These are phyloP conservation scores for Oryzias curvinotus DNA, from an alignment of 2,113 vertebrate species.

Conservation along the genomic window DNA sequence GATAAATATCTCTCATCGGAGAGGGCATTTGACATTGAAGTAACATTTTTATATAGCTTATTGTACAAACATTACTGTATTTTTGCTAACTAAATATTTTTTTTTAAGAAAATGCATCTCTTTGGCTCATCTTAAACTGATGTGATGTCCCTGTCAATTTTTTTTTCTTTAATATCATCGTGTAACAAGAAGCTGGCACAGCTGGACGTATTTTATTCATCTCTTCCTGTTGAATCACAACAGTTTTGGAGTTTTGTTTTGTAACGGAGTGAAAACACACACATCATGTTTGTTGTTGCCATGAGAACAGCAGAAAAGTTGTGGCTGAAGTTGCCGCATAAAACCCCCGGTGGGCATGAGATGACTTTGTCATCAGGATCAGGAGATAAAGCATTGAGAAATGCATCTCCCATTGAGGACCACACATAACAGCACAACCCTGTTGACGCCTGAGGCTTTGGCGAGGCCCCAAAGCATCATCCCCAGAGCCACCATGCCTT, in stretches of 20 bases:
- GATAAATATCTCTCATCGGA: too few species aligned
- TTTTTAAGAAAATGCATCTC: background rate
- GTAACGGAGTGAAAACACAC: background rate
- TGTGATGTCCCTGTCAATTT: background rate
- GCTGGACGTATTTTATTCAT: background rate
- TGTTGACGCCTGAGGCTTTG: conserved; percentile 78
- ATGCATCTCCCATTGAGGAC: conserved; percentile 69
- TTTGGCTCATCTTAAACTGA: background rate
- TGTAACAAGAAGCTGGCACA: background rate
- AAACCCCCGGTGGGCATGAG: conserved; percentile 29
- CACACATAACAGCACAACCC: conserved; percentile 69
- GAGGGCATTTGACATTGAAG: too few species aligned
- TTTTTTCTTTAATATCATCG: background rate
- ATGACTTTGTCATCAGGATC: conserved; percentile 50
- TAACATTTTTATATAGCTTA: too few species aligned
- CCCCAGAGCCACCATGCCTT: conserved; percentile 67
- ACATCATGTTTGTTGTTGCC: conserved; percentile 13
- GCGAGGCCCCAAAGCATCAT: conserved; percentile 66
- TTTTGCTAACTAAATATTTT: too few species aligned
- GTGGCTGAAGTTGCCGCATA: conserved; percentile 39
- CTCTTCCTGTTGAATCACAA: background rate
- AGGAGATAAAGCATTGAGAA: conserved; percentile 63
- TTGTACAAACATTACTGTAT: too few species aligned
- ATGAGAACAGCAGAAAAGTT: conserved; percentile 32
- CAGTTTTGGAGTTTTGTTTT: background rate